phyloP scores from a whole-genome alignment of 2,113 vertebrate genomes.

The Ailurus styani region DNA sequence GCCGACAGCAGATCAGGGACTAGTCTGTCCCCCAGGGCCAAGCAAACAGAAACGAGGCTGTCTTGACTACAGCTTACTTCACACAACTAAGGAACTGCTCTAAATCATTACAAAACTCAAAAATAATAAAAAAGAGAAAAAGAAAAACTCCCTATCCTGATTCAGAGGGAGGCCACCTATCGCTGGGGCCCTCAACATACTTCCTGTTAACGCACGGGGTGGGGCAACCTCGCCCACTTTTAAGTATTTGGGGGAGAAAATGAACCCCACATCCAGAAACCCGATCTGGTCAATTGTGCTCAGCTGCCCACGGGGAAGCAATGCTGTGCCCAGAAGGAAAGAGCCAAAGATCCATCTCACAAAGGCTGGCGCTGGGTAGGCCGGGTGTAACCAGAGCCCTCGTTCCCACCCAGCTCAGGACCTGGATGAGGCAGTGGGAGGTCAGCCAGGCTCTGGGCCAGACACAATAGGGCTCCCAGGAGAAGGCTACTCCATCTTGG shows the following conservation, averaged over 20 bases:
- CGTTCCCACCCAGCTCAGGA: slow-evolving; percentile 42
- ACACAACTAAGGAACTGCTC: neutral
- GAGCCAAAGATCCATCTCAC: neutral
- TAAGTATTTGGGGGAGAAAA: neutral
- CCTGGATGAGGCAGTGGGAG: neutral
- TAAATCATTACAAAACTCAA: neutral
- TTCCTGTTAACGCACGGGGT: neutral
- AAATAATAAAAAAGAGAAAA: neutral
- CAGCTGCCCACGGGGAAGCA: neutral
- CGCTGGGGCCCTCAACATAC: neutral
- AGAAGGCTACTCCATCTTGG: neutral
- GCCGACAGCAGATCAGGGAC: neutral
- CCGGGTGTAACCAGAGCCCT: neutral
- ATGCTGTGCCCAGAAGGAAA: neutral
- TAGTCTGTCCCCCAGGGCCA: neutral
- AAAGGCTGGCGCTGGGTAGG: slow-evolving; percentile 13
- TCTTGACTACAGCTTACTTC: rapidly evolving
- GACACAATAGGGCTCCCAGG: neutral
- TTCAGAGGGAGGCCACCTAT: neutral
- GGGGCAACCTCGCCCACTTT: neutral
- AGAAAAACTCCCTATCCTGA: neutral
- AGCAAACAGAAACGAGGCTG: neutral
- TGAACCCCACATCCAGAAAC: slow-evolving; percentile 41
- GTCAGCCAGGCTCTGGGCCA: neutral
- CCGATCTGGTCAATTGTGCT: slow-evolving; percentile 21